Evolutionary conservation across 2,797 vertebrate genomes (phyloP), one percentile per base, ranked within the genome.

Genomic region (Antrozous pallidus): DNA sequence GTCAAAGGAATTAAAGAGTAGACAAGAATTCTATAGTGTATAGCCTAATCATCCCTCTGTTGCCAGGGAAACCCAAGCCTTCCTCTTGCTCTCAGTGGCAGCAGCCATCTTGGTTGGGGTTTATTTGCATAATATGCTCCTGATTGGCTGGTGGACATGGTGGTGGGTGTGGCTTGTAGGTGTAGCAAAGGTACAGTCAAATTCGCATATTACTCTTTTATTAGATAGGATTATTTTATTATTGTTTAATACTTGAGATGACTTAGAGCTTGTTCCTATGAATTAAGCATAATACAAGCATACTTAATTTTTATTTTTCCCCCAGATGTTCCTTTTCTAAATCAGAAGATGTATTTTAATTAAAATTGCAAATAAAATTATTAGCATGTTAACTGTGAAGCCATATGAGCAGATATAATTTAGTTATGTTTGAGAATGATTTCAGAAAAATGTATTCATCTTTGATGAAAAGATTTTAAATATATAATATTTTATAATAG

Each of bases 341-440:
- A 86, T 95, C 95, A 89, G 79, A 90, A 82, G 63, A 80, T 93
- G 56, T 95, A 61, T 96, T 88, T 75, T 94, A 87, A 95, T 40
- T 69, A 97, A 97, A 97, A 95, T 0, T 79, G 63, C 96, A 96
- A 96, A 96, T 96, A 98, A 93, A 97, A 96, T 86, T 96, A 92
- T 74, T 94, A 96, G 94, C 85, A 93, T 93, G 94, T 36, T 91
- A 91, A 96, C 92, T 96, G 96, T 96, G 86, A 96, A 65, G 79
- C 31, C 40, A 33, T 51, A 77, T 45, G 40, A 45, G 22, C 9
- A 54, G 24, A 63, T 81, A 71, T 45, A 92, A 92, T 90, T 70
- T 93, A 38, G 31, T 16, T 65, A 71, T 8, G 61, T 78, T 84
- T 65, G 38, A 73, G 92, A 84, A 80, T 36, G 82, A 45, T 42